Evolutionary conservation across 2,888 invertebrate species (phyloP).

Genomic region (Amphipoea oculea): DNA sequence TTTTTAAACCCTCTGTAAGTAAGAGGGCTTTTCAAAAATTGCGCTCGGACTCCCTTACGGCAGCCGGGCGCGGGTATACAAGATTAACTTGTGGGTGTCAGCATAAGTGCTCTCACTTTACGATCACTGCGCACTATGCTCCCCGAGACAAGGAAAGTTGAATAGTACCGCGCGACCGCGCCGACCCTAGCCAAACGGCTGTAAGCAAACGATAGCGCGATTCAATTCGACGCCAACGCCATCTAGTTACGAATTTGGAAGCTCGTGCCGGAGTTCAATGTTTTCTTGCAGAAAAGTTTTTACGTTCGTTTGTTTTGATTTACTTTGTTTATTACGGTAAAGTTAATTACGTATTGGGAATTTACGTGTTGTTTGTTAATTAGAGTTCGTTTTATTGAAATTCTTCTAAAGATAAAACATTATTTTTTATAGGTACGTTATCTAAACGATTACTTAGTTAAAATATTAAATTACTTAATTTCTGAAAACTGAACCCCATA

Average conservation of each 20-base stretch:
- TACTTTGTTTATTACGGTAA: slow-evolving; percentile 4
- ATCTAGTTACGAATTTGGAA: slow-evolving; percentile 73
- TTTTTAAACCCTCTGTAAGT: slow-evolving; percentile 90
- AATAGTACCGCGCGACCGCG: background rate
- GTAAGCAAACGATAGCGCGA: slow-evolving; percentile 73
- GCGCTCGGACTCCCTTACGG: slow-evolving; percentile 91
- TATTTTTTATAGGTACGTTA: background rate
- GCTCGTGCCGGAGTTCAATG: background rate
- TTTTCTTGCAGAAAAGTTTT: background rate
- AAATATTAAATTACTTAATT: background rate
- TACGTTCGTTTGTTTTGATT: background rate
- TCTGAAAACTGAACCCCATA: background rate
- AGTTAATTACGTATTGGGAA: background rate
- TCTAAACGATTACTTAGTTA: background rate
- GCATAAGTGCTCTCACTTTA: slow-evolving; percentile 96
- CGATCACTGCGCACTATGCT: slow-evolving; percentile 96
- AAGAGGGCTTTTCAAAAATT: slow-evolving; percentile 95
- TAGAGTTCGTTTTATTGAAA: background rate
- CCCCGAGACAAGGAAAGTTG: slow-evolving; percentile 95
- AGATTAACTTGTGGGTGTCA: slow-evolving; percentile 92
- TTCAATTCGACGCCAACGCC: slow-evolving; percentile 75
- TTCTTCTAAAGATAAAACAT: background rate
- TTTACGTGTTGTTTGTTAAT: background rate
- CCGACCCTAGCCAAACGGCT: slow-evolving; percentile 6
- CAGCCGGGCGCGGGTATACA: slow-evolving; percentile 91